phyloP scores from a whole-genome alignment of 2,888 invertebrate genomes.

The Agrotis ipsilon region DNA sequence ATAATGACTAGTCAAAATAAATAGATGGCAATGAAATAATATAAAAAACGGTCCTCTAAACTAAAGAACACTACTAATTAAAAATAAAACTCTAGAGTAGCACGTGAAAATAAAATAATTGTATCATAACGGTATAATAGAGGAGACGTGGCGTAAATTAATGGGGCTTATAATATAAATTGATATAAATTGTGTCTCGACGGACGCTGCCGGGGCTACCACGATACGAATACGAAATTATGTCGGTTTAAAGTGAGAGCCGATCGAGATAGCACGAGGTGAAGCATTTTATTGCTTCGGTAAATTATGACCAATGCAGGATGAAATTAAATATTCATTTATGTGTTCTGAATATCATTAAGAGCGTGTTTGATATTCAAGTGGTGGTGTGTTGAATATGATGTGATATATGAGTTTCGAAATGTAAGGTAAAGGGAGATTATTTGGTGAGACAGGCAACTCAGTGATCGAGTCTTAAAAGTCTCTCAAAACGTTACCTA shows the following conservation, averaged over 20 bases:
- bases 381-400: not conserved
- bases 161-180: conserved; percentile 65
- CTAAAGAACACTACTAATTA: conserved; percentile 6
- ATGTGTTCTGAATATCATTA: not conserved
- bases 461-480: too few relatives aligned
- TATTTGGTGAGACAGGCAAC: too few relatives aligned
- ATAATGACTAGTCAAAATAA: too few relatives aligned
- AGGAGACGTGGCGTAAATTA: conserved; percentile 59
- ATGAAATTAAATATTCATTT: conserved; percentile 27
- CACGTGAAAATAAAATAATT: conserved; percentile 52
- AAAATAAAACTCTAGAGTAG: conserved; percentile 8
- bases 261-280: conserved; percentile 34
- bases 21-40: too few relatives aligned
- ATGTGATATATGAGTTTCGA: not conserved
- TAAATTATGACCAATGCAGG: conserved; percentile 25
- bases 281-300: conserved; percentile 30
- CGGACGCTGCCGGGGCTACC: conserved; percentile 46
- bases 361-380: conserved; percentile 7
- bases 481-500: too few relatives aligned
- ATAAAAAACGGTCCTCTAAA: too few relatives aligned
- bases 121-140: conserved; percentile 62
- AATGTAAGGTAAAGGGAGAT: too few relatives aligned
- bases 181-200: conserved; percentile 68
- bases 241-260: conserved; percentile 42
- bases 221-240: conserved; percentile 46